phyloP scores from a whole-genome alignment of 2,797 vertebrate species.

The Pseudochirops corinnae region DNA sequence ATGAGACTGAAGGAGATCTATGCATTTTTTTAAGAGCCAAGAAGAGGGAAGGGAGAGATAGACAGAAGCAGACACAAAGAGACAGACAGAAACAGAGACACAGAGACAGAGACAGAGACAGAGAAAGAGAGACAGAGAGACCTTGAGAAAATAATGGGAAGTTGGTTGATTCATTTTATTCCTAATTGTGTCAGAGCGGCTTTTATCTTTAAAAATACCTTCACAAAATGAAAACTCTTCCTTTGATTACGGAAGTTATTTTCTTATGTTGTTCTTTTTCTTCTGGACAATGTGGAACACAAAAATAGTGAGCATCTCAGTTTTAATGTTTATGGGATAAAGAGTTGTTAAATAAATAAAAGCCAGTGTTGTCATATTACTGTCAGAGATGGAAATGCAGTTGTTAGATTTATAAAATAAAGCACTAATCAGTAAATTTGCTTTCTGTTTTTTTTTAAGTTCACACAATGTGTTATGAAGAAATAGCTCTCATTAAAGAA shows the following conservation, averaged over 20 bases:
- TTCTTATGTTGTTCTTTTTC: conserved; percentile 32
- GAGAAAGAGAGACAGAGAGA: not conserved
- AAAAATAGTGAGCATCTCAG: not conserved
- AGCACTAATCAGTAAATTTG: not conserved
- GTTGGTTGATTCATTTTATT: conserved; percentile 5
- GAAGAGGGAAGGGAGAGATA: not conserved
- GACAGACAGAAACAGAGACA: not conserved
- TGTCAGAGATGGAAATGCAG: not conserved
- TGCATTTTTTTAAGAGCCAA: not conserved
- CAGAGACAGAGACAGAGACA: not conserved
- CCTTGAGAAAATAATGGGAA: not conserved
- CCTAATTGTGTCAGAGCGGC: not conserved
- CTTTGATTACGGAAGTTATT: not conserved
- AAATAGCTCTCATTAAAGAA: not conserved
- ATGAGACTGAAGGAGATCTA: not conserved
- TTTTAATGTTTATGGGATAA: not conserved
- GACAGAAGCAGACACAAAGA: no score
- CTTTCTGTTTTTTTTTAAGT: not conserved
- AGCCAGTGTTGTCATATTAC: not conserved
- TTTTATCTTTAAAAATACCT: conserved; percentile 34
- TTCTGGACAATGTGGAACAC: not conserved
- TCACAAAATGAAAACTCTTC: not conserved
- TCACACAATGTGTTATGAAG: not conserved
- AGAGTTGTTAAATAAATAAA: not conserved
- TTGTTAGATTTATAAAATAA: not conserved